Conservation (phyloP, 2,113 vertebrate genomes). For the Pteropus alecto region DNA sequence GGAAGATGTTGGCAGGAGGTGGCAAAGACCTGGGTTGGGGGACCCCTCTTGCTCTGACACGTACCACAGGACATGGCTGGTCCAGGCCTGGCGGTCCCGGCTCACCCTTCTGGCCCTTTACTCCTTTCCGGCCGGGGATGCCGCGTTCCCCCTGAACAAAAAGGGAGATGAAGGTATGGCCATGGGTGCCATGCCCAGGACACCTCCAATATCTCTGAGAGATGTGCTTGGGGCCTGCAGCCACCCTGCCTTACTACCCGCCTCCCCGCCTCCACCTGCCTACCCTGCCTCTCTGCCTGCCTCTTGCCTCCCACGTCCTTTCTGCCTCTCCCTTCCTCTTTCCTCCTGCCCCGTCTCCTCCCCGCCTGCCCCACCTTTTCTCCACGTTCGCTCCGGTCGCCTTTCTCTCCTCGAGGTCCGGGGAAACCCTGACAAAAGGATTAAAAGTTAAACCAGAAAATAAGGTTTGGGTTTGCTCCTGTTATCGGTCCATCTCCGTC, state of each 20-base stretch:
- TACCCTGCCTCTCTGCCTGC: not conserved
- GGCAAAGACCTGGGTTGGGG: not conserved
- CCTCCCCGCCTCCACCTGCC: too few species aligned
- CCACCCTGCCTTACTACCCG: not conserved
- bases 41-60: conserved; percentile 51
- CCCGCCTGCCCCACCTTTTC: conserved; percentile 87
- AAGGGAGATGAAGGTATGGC: not conserved
- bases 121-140: conserved; percentile 90
- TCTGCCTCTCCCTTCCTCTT: not conserved
- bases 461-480: not conserved
- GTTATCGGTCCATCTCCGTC: not conserved
- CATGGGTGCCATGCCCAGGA: not conserved
- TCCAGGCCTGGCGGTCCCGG: conserved; percentile 96
- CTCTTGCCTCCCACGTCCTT: not conserved
- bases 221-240: not conserved
- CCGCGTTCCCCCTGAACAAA: conserved; percentile 92
- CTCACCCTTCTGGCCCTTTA: conserved; percentile 96
- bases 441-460: not conserved
- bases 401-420: conserved; percentile 93
- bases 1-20: not conserved
- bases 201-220: too few species aligned
- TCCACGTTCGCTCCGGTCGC: conserved; percentile 91
- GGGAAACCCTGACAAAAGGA: conserved; percentile 90
- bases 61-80: conserved; percentile 97
- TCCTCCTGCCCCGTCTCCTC: not conserved